Evolutionary conservation across 2,797 vertebrate species (phyloP).

Genomic region (Hylomyscus alleni): DNA sequence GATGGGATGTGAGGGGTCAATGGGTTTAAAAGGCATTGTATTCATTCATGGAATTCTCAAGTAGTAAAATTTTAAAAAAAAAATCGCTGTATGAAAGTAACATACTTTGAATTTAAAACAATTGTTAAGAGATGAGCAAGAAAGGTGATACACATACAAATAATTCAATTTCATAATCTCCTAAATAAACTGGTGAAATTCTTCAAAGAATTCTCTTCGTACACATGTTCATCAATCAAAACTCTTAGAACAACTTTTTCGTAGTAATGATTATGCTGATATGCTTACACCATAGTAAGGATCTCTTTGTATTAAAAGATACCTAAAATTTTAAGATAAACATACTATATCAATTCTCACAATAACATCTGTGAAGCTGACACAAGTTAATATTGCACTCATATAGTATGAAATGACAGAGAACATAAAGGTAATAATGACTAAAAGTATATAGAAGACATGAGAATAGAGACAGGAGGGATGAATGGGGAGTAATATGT

Average conservation of each 20-base stretch:
- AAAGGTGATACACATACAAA: neutral
- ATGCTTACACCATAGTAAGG: neutral
- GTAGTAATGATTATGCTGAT: neutral
- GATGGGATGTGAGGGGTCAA: rapidly evolving
- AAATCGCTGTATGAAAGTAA: neutral
- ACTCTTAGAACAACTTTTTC: neutral
- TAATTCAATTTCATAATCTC: neutral
- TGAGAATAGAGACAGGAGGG: too few relatives aligned
- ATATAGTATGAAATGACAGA: neutral
- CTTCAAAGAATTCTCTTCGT: neutral
- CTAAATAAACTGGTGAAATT: neutral
- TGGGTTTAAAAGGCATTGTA: rapidly evolving
- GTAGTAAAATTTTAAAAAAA: neutral
- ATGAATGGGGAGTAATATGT: neutral
- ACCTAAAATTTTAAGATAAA: neutral
- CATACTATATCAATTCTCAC: neutral
- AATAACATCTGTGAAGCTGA: neutral
- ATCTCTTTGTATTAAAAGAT: neutral
- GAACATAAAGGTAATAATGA: neutral
- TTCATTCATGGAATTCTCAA: neutral
- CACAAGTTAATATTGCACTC: neutral
- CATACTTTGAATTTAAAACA: constrained; percentile 24
- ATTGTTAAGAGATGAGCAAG: neutral
- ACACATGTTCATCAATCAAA: neutral
- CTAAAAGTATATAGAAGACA: neutral